Base-by-base conservation (phyloP, 2,888 invertebrate genomes). In the Rotaria magnacalcarata region DNA sequence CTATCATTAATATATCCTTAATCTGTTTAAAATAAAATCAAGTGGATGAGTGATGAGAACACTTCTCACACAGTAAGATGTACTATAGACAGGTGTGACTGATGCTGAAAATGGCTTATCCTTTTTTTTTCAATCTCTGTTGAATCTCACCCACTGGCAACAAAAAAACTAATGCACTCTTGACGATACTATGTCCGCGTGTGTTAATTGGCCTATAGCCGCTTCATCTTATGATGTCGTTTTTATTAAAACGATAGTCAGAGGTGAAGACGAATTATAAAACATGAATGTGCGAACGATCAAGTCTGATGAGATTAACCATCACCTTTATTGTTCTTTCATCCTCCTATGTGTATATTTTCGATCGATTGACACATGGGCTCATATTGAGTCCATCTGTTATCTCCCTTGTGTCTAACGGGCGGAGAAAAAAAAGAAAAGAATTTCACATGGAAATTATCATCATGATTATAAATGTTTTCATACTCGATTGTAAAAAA, bases 221-320 rank as follows among this genome's bases (percentile, higher is more conserved):
- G 34, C 2, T 67, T 67, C 34, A 41, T 67, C 34, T 11, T 67
- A 6, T 67, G 67, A 67, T 41, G 67, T 67, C 14, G 11, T 52
- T 52, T 16, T 52, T 52, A 16, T 52, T 52, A 67, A 34, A 34
- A 34, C 67, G 34, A 67, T 34, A 34, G 67, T 7, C 16, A 19
- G 14, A 41, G 67, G 67, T 67, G 67, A 27, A 34, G 67, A 67
- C 34, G 34, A 67, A 34, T 7, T 67, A 67, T 67, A 67, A 67
- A 67, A 67, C 67, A 67, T 19, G 14, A 67, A 67, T 67, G 67
- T 67, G 67, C 34, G 27, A 67, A 67, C 67, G 67, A 67, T 67
- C 67, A 67, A 67, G 34, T 67, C 34, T 67, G 67, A 67, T 67
- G 67, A 67, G 67, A 67, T 67, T 67, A 67, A 67, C 67, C 67